These are phyloP conservation scores for Philypnodon macrostomus DNA, from an alignment of 2,797 vertebrate species.

Conservation along the genomic window DNA sequence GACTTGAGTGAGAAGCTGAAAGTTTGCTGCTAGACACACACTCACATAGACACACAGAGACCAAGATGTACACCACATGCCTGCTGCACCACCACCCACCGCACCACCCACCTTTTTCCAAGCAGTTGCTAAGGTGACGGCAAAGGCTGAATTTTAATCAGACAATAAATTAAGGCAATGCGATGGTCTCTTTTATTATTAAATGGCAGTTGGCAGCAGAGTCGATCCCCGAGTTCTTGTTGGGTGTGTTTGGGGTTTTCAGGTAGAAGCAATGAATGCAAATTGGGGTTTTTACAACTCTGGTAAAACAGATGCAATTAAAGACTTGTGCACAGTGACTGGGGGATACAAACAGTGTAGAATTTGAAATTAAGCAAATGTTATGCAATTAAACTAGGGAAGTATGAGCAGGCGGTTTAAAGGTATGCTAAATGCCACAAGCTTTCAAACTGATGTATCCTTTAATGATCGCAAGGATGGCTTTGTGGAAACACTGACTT, in stretches of 20 bases:
- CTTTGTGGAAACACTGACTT: no score
- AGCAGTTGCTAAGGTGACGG: slow-evolving; percentile 83
- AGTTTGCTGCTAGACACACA: slow-evolving; percentile 50
- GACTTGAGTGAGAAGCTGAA: slow-evolving; percentile 52
- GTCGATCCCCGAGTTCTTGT: slow-evolving; percentile 27
- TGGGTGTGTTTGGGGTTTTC: slow-evolving; percentile 34
- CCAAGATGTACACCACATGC: slow-evolving; percentile 59
- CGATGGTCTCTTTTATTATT: slow-evolving; percentile 64
- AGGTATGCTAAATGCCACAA: no score
- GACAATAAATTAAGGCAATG: slow-evolving; percentile 76
- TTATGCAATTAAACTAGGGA: no score
- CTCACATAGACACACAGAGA: slow-evolving; percentile 20
- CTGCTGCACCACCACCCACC: slow-evolving; percentile 75
- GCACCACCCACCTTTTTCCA: slow-evolving; percentile 76
- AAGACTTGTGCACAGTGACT: background rate
- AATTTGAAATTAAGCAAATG: background rate
- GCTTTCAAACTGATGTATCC: no score
- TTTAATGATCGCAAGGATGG: no score
- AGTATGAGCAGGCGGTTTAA: no score
- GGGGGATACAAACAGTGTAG: background rate
- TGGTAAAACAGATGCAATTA: slow-evolving; percentile 2
- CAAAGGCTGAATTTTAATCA: slow-evolving; percentile 81
- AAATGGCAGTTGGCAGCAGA: slow-evolving; percentile 41
- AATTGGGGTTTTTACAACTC: slow-evolving; percentile 17
- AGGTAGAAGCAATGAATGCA: slow-evolving; percentile 11